Evolutionary conservation across 2,888 invertebrate genomes (phyloP).

Genomic region (Lepeophtheirus nordmannii): DNA sequence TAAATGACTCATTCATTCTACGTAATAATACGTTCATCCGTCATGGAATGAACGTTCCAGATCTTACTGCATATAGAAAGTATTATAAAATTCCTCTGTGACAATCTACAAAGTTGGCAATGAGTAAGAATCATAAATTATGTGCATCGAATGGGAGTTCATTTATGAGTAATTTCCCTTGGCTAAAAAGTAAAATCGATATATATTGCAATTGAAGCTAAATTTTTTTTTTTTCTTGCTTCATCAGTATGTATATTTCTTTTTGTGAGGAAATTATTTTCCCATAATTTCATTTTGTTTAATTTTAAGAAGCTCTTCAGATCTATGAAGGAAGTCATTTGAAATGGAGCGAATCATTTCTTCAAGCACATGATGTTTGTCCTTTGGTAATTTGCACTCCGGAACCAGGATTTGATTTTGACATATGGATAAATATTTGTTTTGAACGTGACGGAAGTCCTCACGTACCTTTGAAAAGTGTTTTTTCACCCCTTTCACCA

Average conservation of each 20-base stretch:
- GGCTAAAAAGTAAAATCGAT: too few relatives aligned
- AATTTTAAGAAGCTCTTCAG: neutral
- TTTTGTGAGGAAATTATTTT: neutral
- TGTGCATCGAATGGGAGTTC: too few relatives aligned
- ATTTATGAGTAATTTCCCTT: too few relatives aligned
- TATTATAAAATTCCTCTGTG: too few relatives aligned
- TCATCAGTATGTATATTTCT: neutral
- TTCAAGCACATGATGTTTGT: neutral
- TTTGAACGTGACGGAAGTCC: neutral
- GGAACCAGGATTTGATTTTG: neutral
- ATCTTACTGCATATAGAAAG: too few relatives aligned
- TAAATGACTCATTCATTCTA: too few relatives aligned
- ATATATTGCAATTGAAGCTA: too few relatives aligned
- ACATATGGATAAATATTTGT: neutral
- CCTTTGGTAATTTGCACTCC: neutral
- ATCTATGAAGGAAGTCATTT: neutral
- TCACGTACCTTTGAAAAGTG: neutral
- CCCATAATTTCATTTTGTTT: neutral
- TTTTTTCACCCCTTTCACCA: constrained; percentile 72
- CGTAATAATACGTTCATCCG: too few relatives aligned
- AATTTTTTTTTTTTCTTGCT: too few relatives aligned
- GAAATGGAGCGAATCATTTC: neutral
- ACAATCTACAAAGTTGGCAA: too few relatives aligned
- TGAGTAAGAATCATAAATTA: too few relatives aligned
- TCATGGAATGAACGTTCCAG: too few relatives aligned